Conservation (phyloP, 2,888 invertebrate genomes). For the Petrophora chlorosata region DNA sequence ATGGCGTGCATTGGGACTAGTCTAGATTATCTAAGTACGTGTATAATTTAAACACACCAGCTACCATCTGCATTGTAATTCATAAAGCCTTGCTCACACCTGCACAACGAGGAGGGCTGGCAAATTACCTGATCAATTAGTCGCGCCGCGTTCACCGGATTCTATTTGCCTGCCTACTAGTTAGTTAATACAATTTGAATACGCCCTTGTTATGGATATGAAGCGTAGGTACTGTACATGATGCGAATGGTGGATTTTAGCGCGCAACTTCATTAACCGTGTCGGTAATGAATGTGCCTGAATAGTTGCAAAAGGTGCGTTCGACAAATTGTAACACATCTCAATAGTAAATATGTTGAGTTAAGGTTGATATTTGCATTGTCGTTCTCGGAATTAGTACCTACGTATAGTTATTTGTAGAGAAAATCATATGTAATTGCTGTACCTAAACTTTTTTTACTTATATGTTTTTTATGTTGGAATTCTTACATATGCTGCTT, state of each 20-base stretch:
- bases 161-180: conserved; percentile 52
- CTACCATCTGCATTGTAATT: conserved; percentile 53
- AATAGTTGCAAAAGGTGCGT: neutral
- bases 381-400: too few species aligned
- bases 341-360: neutral
- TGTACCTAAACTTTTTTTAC: too few species aligned
- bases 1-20: too few species aligned
- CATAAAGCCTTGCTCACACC: conserved; percentile 54
- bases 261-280: conserved; percentile 2
- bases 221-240: conserved; percentile 23
- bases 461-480: too few species aligned
- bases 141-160: conserved; percentile 55
- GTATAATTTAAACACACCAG: conserved; percentile 20
- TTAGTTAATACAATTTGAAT: conserved; percentile 54
- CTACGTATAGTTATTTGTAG: too few species aligned
- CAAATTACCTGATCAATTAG: conserved; percentile 70
- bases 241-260: conserved; percentile 26
- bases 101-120: conserved; percentile 39
- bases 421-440: too few species aligned
- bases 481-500: too few species aligned
- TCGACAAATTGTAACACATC: neutral
- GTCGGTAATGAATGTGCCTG: neutral
- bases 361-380: too few species aligned
- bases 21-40: too few species aligned
- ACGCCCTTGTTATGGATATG: conserved; percentile 43